Evolutionary conservation across 2,113 vertebrate species (phyloP), one percentile per base, ranked within the genome.

Genomic region (Semicossyphus pulcher): DNA sequence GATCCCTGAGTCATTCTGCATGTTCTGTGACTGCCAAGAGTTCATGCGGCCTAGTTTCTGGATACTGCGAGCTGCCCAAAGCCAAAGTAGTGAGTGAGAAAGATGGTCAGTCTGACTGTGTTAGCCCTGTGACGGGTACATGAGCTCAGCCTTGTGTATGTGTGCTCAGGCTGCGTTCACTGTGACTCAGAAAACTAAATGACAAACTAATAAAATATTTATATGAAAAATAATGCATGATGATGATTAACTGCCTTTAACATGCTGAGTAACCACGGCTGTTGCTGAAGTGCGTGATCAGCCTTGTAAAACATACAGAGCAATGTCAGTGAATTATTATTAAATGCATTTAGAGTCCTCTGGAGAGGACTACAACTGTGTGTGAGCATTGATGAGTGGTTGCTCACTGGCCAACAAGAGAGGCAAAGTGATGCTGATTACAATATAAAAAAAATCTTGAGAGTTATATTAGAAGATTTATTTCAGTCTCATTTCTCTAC

Each of bases 271-370:
- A 37, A 54, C 31, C 31, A 10, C 11, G 20, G 23, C 42, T 48
- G 20, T 47, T 3, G 21, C 21, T 37, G 44, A 15, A 12, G 44
- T 2, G 20, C 29, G 14, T 2, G 39, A 21, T 29, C 18, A 42
- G 18, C 14, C 23, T 12, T 14, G 4, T 52, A 45, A 49, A 25
- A 16, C 16, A 4, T 16, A 7, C 36, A 36, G 16, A 68, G 31
- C 2, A 18, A 36, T 21, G 45, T 28, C 56, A 45, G 41, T 48
- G 5, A 54, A 48, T 57, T 54, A 56, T 63, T 57, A 39, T 37
- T 11, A 15, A 10, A 37, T 14, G 36, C n/a, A n/a, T n/a, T n/a
- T n/a, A n/a, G n/a, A n/a, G n/a, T n/a, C n/a, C n/a, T n/a, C n/a
- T n/a, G n/a, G n/a, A n/a, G n/a, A n/a, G n/a, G n/a, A n/a, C n/a